Base-by-base conservation (phyloP, 2,888 invertebrate species). In the Orthonevra nobilis region DNA sequence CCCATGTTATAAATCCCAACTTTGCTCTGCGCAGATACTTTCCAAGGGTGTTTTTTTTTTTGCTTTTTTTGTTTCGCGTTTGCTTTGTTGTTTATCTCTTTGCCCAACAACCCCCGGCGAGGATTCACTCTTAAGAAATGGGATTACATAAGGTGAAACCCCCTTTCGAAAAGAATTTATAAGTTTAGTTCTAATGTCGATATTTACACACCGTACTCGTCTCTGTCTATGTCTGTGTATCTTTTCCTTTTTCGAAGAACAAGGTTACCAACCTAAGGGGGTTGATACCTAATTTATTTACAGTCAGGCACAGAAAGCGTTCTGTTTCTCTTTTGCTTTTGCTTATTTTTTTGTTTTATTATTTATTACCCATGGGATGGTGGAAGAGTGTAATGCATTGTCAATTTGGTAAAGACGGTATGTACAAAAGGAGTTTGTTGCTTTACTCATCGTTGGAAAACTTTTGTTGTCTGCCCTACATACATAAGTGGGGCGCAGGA, bases 21-120 rank as follows among this genome's bases (percentile, higher is more conserved):
- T 20, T 23, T 10, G 32, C 40, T 66, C 14, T 79, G 79, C 79
- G 79, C 79, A 79, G 79, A 66, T 64, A 66, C 79, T 44, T 38
- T 77, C 50, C 32, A 17, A 36, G 50, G 23, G 17, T 26, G 38
- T 52, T 42, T 10, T 52, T 44, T 46, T 0, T 26, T 54, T 6
- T 17, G n/a, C n/a, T n/a, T n/a, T n/a, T 30, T 7, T 40, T 38
- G 23, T 32, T 48, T 54, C 15, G 30, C 6, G 12, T 64, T 34
- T 46, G 28, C 23, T 30, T 54, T n/a, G 15, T 44, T 28, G 58
- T 50, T 30, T 54, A 52, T 34, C 66, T 46, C n/a, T 19, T 15
- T 17, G 23, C 6, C 17, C 32, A 54, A 40, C 46, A n/a, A 32
- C 40, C 44, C 40, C 42, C 38, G 20, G 36, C 26, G 54, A 72